Base-by-base conservation (phyloP, 2,797 vertebrate species). In the Cichlasoma orientale region DNA sequence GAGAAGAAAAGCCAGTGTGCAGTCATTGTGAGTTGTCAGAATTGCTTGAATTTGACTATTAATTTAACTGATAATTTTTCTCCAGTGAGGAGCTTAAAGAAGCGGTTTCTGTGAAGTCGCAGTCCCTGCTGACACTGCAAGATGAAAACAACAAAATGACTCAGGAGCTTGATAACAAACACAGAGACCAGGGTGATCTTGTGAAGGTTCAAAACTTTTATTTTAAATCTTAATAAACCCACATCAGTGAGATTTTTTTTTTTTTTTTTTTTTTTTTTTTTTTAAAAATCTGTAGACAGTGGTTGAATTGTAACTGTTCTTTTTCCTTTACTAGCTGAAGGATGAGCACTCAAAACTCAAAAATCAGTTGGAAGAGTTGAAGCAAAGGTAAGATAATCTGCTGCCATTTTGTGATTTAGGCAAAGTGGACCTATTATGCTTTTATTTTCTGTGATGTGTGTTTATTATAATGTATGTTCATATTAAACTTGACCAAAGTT, bases 321-420 rank as follows among this genome's bases (percentile, higher is more conserved):
- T 11, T 47, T 4, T 23, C 50, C 44, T 36, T 75, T 58, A 3
- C 11, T 70, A 99, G 98, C 93, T 98, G 82, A 96, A 97, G 93
- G 96, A 97, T 72, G 97, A 98, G 85, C 93, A 95, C 86, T 95
- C 96, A 27, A 95, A 95, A 83, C 96, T 99, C 80, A 97, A 96
- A 89, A 97, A 96, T 88, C 97, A 98, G 92, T 92, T 99, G 73
- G 93, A 97, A 92, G 97, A 98, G 89, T 95, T 98, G 93, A 98
- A 98, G 94, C 96, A 96, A 92, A 98, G 98, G 98, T 99, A 94
- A 94, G 95, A 55, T 3, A 56, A 71, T 47, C 2, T 19, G n/a
- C 7, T 3, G 16, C 2, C 23, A 50, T 68, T 74, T 56, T 27
- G 5, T 36, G 25, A 44, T 72, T 69, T 1, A 5, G 8, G 18